These are phyloP conservation scores for Actenoides hombroni DNA, from an alignment of 2,113 vertebrate species.

Conservation along the genomic window DNA sequence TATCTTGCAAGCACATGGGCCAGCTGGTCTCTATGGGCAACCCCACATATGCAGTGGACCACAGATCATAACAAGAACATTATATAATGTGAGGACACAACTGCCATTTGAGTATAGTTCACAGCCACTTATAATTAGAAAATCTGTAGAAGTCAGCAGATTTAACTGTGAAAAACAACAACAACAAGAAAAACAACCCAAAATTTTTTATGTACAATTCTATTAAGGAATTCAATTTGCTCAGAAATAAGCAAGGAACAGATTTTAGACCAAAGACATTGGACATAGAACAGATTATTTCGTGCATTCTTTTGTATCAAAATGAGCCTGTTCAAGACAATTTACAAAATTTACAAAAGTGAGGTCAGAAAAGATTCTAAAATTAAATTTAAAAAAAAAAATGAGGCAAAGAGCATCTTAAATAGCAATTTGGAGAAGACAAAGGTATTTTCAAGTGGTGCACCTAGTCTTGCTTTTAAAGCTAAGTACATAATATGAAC, in stretches of 20 bases:
- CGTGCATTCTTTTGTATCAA: neutral
- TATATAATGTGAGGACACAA: neutral
- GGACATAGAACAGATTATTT: neutral
- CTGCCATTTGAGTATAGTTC: neutral
- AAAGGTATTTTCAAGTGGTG: neutral
- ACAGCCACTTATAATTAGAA: neutral
- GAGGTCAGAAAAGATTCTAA: neutral
- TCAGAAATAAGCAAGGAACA: neutral
- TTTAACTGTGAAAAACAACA: neutral
- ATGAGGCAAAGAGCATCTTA: neutral
- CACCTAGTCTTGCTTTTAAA: neutral
- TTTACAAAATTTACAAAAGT: neutral
- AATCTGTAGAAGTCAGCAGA: neutral
- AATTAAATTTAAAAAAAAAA: neutral
- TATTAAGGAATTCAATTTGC: neutral
- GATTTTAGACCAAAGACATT: neutral
- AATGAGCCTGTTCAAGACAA: neutral
- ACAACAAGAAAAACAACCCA: neutral
- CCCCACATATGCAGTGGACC: neutral
- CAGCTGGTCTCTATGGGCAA: neutral
- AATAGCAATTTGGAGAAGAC: neutral
- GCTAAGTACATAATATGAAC: neutral
- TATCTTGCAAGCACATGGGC: neutral
- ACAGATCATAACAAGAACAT: neutral
- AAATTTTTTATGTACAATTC: neutral